A percentile compares a stretch with the other conserved stretches of the same genome.
Conservation (phyloP, 1,140 invertebrate genomes). For the Drosophila ambigua region DNA sequence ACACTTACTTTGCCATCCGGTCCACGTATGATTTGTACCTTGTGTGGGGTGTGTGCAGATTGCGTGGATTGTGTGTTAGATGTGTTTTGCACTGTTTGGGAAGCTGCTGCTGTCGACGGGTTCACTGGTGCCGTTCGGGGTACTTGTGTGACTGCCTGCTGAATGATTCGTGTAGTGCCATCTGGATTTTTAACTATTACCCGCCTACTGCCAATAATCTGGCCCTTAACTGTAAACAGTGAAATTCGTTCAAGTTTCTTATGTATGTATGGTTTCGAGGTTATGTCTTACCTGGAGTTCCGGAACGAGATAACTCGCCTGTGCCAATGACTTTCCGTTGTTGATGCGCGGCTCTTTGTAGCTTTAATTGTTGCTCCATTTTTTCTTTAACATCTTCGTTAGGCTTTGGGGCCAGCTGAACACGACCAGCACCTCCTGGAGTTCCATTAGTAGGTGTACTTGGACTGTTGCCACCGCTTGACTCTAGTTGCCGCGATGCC, state of each 20-base stretch:
- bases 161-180: constrained; percentile 90
- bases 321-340: constrained; percentile 86
- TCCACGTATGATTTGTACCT: constrained; percentile 95
- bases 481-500: constrained; percentile 76
- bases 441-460: constrained; percentile 32
- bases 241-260: not conserved
- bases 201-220: constrained; percentile 79
- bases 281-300: constrained; percentile 55
- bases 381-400: constrained; percentile 94
- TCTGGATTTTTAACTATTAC: constrained; percentile 93
- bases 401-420: constrained; percentile 62
- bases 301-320: constrained; percentile 44
- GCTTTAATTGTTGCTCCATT: constrained; percentile 94
- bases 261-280: not conserved
- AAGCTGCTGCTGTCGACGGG: constrained; percentile 62
- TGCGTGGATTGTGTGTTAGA: constrained; percentile 34
- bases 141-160: constrained; percentile 84
- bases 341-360: constrained; percentile 93
- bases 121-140: constrained; percentile 30
- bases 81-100: constrained; percentile 28
- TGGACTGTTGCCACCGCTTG: constrained; percentile 20
- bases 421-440: constrained; percentile 45
- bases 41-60: constrained; percentile 87
- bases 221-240: constrained; percentile 59
- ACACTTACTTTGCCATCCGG: constrained; percentile 96